A percentile compares a stretch with the other conserved stretches of the same genome.
These are phyloP conservation scores for Pangasius sanitwongsei DNA, from an alignment of 2,797 vertebrate species.

Conservation along the genomic window DNA sequence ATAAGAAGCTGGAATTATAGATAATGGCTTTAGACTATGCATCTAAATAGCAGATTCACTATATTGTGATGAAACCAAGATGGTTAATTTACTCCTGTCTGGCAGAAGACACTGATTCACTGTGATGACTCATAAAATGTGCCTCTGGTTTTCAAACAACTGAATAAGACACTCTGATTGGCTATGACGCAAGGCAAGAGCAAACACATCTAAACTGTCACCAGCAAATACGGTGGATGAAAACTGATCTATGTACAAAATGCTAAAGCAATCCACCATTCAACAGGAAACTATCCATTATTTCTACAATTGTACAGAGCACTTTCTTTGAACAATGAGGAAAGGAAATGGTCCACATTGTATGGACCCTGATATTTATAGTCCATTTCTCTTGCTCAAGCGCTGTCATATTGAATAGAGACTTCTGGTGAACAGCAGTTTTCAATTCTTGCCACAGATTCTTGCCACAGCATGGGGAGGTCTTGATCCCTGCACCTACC, in stretches of 20 bases:
- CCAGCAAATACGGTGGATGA: neutral
- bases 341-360: neutral
- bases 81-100: neutral
- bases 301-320: neutral
- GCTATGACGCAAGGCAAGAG: neutral
- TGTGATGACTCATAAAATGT: neutral
- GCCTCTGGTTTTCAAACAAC: neutral
- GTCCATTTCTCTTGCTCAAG: neutral
- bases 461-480: neutral
- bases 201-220: neutral
- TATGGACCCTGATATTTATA: neutral
- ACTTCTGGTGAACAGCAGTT: neutral
- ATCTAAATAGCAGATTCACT: neutral
- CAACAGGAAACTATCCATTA: neutral
- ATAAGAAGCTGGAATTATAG: neutral
- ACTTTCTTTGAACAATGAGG: neutral
- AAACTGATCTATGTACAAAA: neutral
- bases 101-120: neutral
- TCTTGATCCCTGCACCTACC: neutral
- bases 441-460: neutral
- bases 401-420: neutral
- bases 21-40: neutral
- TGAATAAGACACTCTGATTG: neutral
- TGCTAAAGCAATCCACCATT: neutral
- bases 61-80: neutral